Evolutionary conservation across 2,113 vertebrate species (phyloP).

Genomic region (Paramisgurnus dabryanus): DNA sequence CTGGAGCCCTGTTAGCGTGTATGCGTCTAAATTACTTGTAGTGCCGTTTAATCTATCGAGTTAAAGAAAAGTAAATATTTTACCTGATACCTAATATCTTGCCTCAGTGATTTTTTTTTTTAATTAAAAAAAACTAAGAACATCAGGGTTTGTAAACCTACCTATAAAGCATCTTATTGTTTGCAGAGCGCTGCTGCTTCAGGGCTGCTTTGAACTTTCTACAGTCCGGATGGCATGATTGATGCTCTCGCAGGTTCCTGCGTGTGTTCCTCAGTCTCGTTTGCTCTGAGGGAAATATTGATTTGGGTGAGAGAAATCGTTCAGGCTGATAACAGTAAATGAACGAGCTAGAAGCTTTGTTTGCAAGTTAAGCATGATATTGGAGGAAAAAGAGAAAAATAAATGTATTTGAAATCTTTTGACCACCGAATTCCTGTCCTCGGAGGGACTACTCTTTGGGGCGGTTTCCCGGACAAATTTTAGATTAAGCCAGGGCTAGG

Average conservation of each 20-base stretch:
- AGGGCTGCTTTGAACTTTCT: slow-evolving; percentile 25
- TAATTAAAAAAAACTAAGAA: background rate
- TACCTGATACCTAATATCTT: too few species aligned
- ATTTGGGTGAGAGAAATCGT: slow-evolving; percentile 66
- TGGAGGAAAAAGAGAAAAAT: background rate
- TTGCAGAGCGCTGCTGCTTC: slow-evolving; percentile 10
- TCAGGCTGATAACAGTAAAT: slow-evolving; percentile 69
- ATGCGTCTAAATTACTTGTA: background rate
- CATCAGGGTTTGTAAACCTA: background rate
- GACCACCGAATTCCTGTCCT: too few species aligned
- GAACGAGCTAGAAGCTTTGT: slow-evolving; percentile 68
- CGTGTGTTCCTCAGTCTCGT: slow-evolving; percentile 52
- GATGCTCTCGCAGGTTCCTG: slow-evolving; percentile 38
- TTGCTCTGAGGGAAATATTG: slow-evolving; percentile 68
- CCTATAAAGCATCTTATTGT: background rate
- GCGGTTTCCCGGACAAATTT: too few species aligned
- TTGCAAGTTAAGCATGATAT: background rate
- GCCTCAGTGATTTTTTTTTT: too few species aligned
- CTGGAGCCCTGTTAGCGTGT: background rate
- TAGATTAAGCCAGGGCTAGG: too few species aligned
- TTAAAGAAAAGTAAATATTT: background rate
- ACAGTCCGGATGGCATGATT: slow-evolving; percentile 33
- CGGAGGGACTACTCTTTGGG: too few species aligned
- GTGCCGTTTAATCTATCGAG: too few species aligned
- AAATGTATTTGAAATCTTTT: background rate